Conservation (phyloP, 2,888 invertebrate species). For the Lasius fuliginosus region DNA sequence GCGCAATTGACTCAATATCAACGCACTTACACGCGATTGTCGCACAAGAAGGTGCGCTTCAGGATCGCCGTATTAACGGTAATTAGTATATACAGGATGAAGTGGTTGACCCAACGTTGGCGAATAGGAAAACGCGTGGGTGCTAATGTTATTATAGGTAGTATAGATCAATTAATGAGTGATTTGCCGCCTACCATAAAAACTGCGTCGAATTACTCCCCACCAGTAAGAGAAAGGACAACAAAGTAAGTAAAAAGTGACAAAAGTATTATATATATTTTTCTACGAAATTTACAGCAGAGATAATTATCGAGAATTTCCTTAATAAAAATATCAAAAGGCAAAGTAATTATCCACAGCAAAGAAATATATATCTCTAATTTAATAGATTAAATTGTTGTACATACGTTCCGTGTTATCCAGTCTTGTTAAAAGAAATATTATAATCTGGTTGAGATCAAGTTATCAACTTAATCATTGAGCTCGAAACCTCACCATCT, state of each 20-base stretch:
- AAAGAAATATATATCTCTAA: neutral
- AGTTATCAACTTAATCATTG: neutral
- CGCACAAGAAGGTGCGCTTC: constrained; percentile 78
- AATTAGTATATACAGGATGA: constrained; percentile 90
- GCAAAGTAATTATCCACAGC: neutral
- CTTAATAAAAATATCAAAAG: neutral
- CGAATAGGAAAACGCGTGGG: constrained; percentile 88
- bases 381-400: neutral
- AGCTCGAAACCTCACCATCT: neutral
- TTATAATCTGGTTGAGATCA: neutral
- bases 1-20: constrained; percentile 85
- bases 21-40: constrained; percentile 71
- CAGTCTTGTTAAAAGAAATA: neutral
- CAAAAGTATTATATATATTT: neutral
- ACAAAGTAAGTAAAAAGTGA: constrained; percentile 60
- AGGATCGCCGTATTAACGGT: constrained; percentile 88
- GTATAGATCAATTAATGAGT: constrained; percentile 37
- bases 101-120: constrained; percentile 90
- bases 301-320: neutral
- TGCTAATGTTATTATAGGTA: constrained; percentile 84
- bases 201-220: constrained; percentile 75
- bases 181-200: constrained; percentile 67
- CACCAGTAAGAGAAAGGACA: constrained; percentile 76
- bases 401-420: neutral
- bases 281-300: neutral